phyloP scores from a whole-genome alignment of 2,797 vertebrate species.

The Silurus aristotelis region DNA sequence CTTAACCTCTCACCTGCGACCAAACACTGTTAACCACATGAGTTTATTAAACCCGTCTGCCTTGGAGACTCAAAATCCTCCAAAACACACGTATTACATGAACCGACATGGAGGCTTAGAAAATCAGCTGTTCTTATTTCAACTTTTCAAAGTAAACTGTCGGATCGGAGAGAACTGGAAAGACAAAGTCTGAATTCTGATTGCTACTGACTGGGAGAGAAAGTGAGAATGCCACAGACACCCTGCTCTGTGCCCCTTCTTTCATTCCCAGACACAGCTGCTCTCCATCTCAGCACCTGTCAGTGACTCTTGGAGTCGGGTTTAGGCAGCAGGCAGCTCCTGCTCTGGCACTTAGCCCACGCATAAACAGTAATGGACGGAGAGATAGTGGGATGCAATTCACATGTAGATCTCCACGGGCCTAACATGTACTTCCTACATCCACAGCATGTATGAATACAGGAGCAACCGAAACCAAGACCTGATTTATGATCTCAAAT shows the following conservation, averaged over 20 bases:
- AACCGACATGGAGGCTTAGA: background rate
- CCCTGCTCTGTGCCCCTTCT: constrained; percentile 59
- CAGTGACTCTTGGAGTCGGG: constrained; percentile 73
- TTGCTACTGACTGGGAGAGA: constrained; percentile 47
- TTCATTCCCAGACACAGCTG: constrained; percentile 71
- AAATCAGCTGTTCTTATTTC: background rate
- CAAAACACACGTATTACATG: background rate
- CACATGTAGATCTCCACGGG: background rate
- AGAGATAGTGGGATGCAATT: background rate
- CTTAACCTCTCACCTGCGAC: constrained; percentile 11
- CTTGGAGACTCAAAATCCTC: background rate
- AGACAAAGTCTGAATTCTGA: constrained; percentile 30
- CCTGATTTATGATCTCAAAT: background rate
- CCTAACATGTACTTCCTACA: background rate
- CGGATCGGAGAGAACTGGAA: background rate
- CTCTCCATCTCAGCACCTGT: constrained; percentile 72
- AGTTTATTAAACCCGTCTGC: constrained; percentile 11
- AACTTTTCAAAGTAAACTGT: background rate
- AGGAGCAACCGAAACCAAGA: background rate
- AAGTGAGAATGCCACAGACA: constrained; percentile 60
- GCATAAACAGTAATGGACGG: constrained; percentile 57
- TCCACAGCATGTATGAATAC: background rate
- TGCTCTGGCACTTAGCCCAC: constrained; percentile 57
- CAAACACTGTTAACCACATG: background rate
- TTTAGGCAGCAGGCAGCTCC: constrained; percentile 65